Evolutionary conservation across 2,888 invertebrate species (phyloP).

Genomic region (Hyles lineata): DNA sequence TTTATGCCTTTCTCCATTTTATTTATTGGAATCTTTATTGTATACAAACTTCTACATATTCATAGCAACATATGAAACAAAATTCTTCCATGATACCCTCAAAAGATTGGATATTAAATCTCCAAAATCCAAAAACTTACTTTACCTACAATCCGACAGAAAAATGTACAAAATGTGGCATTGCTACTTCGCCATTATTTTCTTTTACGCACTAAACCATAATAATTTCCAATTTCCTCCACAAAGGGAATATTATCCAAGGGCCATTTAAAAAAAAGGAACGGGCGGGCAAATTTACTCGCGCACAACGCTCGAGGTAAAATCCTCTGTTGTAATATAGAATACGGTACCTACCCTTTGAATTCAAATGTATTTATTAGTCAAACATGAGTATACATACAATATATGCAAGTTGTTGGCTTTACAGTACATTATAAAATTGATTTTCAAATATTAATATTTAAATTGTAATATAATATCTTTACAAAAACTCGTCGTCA

Average conservation of each 20-base stretch:
- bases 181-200: conserved; percentile 40
- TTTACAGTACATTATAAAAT: too few relatives aligned
- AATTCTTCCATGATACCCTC: not conserved
- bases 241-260: conserved; percentile 62
- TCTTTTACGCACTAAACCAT: conserved; percentile 58
- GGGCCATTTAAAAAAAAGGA: conserved; percentile 55
- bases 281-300: conserved; percentile 43
- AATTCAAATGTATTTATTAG: not conserved
- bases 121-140: not conserved
- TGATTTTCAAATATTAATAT: too few relatives aligned
- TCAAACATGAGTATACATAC: too few relatives aligned
- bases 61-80: too few relatives aligned
- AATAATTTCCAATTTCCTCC: conserved; percentile 65
- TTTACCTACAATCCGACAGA: not conserved
- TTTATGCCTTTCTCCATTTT: too few relatives aligned
- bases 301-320: conserved; percentile 22
- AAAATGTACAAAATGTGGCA: not conserved
- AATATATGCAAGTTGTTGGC: too few relatives aligned
- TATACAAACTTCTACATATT: too few relatives aligned
- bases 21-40: too few relatives aligned
- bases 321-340: not conserved
- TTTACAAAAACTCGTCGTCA: too few relatives aligned
- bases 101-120: not conserved
- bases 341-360: not conserved
- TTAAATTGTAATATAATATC: too few relatives aligned